Base-by-base conservation (phyloP, 1,140 invertebrate genomes). In the Archegozetes longisetosus region DNA sequence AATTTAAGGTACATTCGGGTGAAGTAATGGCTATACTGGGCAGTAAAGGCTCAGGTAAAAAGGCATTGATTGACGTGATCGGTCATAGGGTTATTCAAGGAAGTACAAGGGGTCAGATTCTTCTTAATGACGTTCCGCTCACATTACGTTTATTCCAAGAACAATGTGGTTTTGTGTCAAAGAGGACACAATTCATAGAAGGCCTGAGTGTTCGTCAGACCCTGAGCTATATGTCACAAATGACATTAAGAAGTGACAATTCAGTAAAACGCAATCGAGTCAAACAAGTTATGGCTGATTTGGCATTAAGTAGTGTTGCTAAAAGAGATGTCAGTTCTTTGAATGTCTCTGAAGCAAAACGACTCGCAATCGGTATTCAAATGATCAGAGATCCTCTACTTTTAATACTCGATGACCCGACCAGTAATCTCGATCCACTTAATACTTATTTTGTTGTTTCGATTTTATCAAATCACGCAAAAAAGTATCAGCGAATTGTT, bases 361-460 rank as follows among this genome's bases (percentile, higher is more conserved):
- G 89, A 64, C 70, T 93, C 1, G 82, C 86, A 63, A 84, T 93
- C 60, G 89, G 86, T 1, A 80, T 89, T 3, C 86, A 93, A 67
- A 74, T 93, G 1, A 83, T 92, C 13, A 82, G 88, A 71, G 88
- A 93, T 75, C 88, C 88, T 84, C 85, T 88, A 3, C 77, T 93
- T 62, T 71, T 93, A 0, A 74, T 94, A 0, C 71, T 92, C 50
- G 89, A 93, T 69, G 88, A 93, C 68, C 90, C 89, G 0, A 92
- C 88, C 0, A 86, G 84, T 79, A 86, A 88, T 64, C 76, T 92
- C 49, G 88, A 92, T 73, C 89, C 89, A 0, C 70, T 94, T 12
- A 89, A 91, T 64, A 90, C 88, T 1, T 94, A 93, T 70, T 77
- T 94, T 47, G 82, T 94, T 2, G 82, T 93, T 23, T 93, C 89